Evolutionary conservation across 1,140 invertebrate genomes (phyloP).

Genomic region (Drosophila cardini): DNA sequence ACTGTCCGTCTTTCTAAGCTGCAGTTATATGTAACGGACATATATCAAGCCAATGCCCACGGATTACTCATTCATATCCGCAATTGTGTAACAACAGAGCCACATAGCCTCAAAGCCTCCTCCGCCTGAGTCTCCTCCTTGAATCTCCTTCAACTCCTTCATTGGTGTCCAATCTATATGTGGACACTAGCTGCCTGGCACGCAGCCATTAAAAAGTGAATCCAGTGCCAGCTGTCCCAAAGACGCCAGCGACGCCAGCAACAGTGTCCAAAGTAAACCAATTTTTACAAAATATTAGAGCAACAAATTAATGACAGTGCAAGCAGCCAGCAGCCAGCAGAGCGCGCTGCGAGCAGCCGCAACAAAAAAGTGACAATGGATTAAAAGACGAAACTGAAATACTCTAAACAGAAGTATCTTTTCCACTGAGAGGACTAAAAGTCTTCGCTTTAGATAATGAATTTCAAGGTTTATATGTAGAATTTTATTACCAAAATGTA

Average conservation of each 20-base stretch:
- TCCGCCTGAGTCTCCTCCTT: background rate
- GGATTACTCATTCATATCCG: conserved; percentile 83
- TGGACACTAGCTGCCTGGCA: conserved; percentile 49
- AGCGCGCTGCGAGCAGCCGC: too few species aligned
- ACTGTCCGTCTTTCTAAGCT: conserved; percentile 27
- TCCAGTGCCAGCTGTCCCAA: conserved; percentile 62
- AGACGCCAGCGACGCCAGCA: background rate
- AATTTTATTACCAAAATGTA: too few species aligned
- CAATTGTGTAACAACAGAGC: conserved; percentile 72
- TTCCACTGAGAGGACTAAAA: too few species aligned
- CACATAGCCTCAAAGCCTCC: background rate
- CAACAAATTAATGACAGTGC: conserved; percentile 77
- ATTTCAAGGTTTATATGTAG: too few species aligned
- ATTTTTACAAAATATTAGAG: conserved; percentile 79
- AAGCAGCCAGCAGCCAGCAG: conserved; percentile 36
- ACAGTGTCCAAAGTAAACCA: conserved; percentile 58
- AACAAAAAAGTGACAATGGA: conserved; percentile 19
- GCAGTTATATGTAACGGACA: conserved; percentile 63
- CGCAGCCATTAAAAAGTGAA: conserved; percentile 82
- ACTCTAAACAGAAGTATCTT: conserved; percentile 26
- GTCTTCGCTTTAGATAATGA: too few species aligned
- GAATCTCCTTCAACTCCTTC: conserved; percentile 1
- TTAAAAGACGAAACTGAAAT: conserved; percentile 23
- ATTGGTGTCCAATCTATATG: conserved; percentile 36
- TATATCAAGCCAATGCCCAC: conserved; percentile 81